A percentile compares a stretch with the other conserved stretches of the same genome.
These are phyloP conservation scores for Marisa cornuarietis DNA, from an alignment of 1,140 invertebrate species.

Conservation along the genomic window DNA sequence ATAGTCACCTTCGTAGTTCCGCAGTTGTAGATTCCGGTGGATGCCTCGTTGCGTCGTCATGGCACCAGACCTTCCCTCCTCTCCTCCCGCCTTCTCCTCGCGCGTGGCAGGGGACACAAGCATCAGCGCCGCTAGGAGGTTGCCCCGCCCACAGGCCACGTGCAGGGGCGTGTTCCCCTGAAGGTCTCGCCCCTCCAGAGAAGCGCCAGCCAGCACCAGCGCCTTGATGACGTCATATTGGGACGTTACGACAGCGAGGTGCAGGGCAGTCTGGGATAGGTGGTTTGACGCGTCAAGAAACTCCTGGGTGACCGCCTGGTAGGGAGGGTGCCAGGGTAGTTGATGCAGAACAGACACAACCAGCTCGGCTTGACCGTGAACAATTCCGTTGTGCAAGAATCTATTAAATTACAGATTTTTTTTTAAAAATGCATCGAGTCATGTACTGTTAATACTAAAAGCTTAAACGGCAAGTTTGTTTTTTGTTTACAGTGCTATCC, in stretches of 20 bases:
- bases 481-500: no score
- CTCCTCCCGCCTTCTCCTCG: not conserved
- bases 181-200: constrained; percentile 40
- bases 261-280: constrained; percentile 71
- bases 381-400: constrained; percentile 25
- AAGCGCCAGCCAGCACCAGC: constrained; percentile 76
- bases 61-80: not conserved
- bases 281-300: constrained; percentile 26
- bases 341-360: not conserved
- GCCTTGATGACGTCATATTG: constrained; percentile 73
- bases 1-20: constrained; percentile 81
- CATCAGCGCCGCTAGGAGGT: constrained; percentile 72
- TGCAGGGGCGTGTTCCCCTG: constrained; percentile 77
- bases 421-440: no score
- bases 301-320: not conserved
- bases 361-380: not conserved
- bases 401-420: constrained; percentile 4
- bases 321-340: constrained; percentile 18
- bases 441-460: no score
- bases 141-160: constrained; percentile 79
- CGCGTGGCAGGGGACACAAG: constrained; percentile 23
- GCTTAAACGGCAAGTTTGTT: no score
- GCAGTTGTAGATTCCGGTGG: constrained; percentile 71
- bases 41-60: constrained; percentile 65
- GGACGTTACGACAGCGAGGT: constrained; percentile 76